Conservation (phyloP, 1,140 invertebrate genomes). For the Brachionus rotundiformis region DNA sequence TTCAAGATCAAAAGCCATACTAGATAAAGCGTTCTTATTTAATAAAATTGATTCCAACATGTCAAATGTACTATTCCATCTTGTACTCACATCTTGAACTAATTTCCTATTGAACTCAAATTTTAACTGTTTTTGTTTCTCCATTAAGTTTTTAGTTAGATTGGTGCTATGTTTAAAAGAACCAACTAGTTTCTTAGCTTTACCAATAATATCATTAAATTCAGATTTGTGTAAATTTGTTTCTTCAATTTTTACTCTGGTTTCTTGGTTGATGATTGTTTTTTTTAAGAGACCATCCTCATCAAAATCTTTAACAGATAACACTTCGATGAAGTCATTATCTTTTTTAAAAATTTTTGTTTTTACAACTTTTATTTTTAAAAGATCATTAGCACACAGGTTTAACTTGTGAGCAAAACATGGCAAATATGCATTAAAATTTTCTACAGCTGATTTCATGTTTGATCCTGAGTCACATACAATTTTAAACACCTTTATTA, state of each 20-base stretch:
- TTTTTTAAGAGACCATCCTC: neutral
- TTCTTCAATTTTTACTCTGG: neutral
- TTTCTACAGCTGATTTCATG: neutral
- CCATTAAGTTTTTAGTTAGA: neutral
- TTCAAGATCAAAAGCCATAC: neutral
- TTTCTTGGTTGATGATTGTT: constrained; percentile 2
- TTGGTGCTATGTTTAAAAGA: constrained; percentile 7
- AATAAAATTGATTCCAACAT: constrained; percentile 17
- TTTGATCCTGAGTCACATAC: neutral
- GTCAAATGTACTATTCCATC: constrained; percentile 21
- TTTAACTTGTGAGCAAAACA: neutral
- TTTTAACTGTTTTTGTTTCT: neutral
- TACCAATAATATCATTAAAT: neutral
- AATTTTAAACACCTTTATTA: constrained; percentile 14
- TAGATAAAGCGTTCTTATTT: neutral
- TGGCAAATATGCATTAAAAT: neutral
- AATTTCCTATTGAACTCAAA: neutral
- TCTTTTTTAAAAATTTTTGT: constrained; percentile 4
- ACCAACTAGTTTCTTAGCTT: constrained; percentile 23
- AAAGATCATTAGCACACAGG: constrained; percentile 13
- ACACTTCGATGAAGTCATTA: constrained; percentile 3
- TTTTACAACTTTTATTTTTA: constrained; percentile 24
- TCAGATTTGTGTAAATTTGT: neutral
- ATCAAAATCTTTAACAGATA: neutral
- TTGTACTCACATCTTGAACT: neutral